Conservation (phyloP, 2,888 invertebrate genomes). For the Clivina fossor region DNA sequence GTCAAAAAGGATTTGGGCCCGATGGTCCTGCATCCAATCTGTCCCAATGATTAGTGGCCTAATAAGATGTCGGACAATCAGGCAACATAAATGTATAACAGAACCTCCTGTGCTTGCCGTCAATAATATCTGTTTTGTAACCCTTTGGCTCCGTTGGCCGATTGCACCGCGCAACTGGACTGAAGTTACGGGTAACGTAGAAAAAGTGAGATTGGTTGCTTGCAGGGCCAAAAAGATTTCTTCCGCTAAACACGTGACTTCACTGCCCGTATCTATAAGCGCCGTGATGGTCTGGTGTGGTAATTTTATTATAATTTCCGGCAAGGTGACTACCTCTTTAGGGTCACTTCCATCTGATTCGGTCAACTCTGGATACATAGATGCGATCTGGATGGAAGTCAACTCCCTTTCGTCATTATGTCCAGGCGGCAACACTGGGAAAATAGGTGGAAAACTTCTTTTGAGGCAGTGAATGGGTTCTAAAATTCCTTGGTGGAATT, state of each 20-base stretch:
- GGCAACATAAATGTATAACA: conserved; percentile 19
- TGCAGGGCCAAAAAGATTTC: too few species aligned
- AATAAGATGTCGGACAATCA: conserved; percentile 36
- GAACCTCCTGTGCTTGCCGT: conserved; percentile 8
- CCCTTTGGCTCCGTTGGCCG: conserved; percentile 30
- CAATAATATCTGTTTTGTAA: conserved; percentile 32
- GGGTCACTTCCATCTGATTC: too few species aligned
- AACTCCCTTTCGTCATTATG: too few species aligned
- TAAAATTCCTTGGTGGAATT: too few species aligned
- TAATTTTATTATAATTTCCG: neutral
- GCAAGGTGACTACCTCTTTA: too few species aligned
- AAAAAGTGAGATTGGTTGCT: neutral
- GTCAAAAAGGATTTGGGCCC: conserved; percentile 23
- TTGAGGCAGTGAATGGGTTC: too few species aligned
- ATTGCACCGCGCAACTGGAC: conserved; percentile 31
- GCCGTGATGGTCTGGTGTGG: neutral
- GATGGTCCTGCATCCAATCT: conserved; percentile 27
- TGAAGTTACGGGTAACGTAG: conserved; percentile 34
- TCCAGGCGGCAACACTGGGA: too few species aligned
- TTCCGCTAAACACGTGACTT: conserved; percentile 35
- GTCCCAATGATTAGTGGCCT: conserved; percentile 37
- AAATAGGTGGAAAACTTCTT: too few species aligned
- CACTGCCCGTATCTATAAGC: conserved; percentile 36
- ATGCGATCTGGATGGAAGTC: too few species aligned
- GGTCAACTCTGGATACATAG: too few species aligned